These are phyloP conservation scores for Clupea harengus DNA, from an alignment of 2,113 vertebrate species.

Conservation along the genomic window DNA sequence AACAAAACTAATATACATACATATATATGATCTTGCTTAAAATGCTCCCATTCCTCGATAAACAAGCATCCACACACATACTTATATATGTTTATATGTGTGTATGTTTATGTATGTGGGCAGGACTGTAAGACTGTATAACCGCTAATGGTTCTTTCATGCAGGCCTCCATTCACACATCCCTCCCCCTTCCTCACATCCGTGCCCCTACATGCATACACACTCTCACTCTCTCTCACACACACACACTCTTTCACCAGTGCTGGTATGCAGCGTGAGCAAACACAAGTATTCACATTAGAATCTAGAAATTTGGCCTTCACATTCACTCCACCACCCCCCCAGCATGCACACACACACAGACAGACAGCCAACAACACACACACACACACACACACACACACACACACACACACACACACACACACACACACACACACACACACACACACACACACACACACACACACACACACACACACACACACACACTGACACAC, in stretches of 20 bases:
- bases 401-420: background rate
- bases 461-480: background rate
- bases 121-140: background rate
- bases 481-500: slow-evolving; percentile 11
- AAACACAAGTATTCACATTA: background rate
- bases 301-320: background rate
- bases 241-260: background rate
- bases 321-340: background rate
- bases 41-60: too few species aligned
- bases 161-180: background rate
- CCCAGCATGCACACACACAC: background rate
- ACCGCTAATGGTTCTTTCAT: background rate
- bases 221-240: background rate
- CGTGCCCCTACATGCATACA: background rate
- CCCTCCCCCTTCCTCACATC: background rate
- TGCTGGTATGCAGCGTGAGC: slow-evolving; percentile 1
- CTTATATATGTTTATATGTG: background rate
- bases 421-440: background rate
- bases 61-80: background rate
- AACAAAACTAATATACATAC: too few species aligned
- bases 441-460: slow-evolving; percentile 7
- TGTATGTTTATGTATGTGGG: background rate
- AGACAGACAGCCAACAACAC: background rate
- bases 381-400: background rate
- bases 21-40: too few species aligned